Base-by-base conservation (phyloP, 2,888 invertebrate species). In the Maniola hyperantus region DNA sequence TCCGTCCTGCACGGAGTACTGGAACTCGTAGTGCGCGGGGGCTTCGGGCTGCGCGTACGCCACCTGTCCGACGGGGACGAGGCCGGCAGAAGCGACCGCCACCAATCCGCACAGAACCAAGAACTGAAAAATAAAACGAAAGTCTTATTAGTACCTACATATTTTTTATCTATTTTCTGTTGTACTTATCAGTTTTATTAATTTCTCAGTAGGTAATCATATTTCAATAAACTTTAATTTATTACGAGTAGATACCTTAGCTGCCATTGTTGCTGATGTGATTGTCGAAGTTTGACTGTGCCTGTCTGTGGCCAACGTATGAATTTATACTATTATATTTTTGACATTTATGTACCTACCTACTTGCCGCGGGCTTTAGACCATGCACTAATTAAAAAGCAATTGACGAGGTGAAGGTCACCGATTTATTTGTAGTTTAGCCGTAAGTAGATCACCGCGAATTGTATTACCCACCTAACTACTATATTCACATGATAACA, bases 1-100 rank as follows among this genome's bases (percentile, higher is more conserved):
- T 1, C 78, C 76, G 73, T 92, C 92, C 66, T 90, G 87, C 65
- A 92, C 89, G 67, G 89, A 87, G 83, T 91, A 91, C 46, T 81
- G 77, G 83, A 84, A 91, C 51, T 89, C 87, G 82, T 91, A 91
- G 71, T 88, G 83, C 6, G 89, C 89, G 18, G 89, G 89, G 0
- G 81, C 81, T 65, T 88, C 84, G 1, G 79, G 77, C 63, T 87
- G 83, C 67, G 80, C 75, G 48, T 81, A 74, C 44, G 87, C 84
- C 57, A 82, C 72, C 66, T 76, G 70, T 34, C 77, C 69, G 51
- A 81, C 77, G 75, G 85, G 74, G 74, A 86, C 50, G 8, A 65
- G 76, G 6, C 77, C 68, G 33, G 78, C 77, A 13, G 76, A 74
- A 5, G 78, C 78, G 6, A 69, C 76, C 33, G 72, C 73, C 76